Evolutionary conservation across 2,113 vertebrate species (phyloP), one percentile per base, ranked within the genome.

Genomic region (Atrichornis clamosus): DNA sequence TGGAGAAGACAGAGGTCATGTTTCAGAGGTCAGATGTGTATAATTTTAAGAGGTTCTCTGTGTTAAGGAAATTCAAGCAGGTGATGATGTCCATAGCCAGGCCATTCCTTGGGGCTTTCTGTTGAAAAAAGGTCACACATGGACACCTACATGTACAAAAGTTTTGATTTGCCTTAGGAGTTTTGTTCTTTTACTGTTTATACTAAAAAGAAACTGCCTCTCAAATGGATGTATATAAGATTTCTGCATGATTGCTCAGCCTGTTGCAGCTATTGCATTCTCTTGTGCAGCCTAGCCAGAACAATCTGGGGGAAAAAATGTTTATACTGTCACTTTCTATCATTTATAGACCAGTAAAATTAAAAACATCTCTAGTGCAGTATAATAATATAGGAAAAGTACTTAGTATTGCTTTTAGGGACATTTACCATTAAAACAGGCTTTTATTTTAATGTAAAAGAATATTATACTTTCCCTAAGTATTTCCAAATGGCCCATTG

Each of bases 371-470:
- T 68, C 44, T 77, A 28, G 41, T 90, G 74, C 50, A 80, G 23
- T 95, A 33, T 86, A 86, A 73, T 84, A 68, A 55, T 67, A 33
- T 64, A 50, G 56, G 35, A 82, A 65, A 91, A 91, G n/a, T 83
- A 87, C 63, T 96, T 92, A 60, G 32, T 62, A 20, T 89, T 95
- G 76, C 63, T 97, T 97, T 60, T 93, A 95, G 76, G n/a, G 42
- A 74, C 46, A 69, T 91, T 94, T 88, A 58, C 73, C 44, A 80
- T 91, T 88, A 77, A 76, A 87, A 80, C 46, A 74, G 39, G 49
- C 59, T 96, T 95, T 96, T 93, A 87, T 94, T 89, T 93, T 95
- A 68, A 80, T 76, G 35, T 76, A 87, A 49, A 82, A 78, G 35
- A 84, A 78, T 75, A 76, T 95, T 95, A 18, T 89, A 19, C 59